Conservation (phyloP, 2,113 vertebrate species). For the Nothoprocta perdicaria region DNA sequence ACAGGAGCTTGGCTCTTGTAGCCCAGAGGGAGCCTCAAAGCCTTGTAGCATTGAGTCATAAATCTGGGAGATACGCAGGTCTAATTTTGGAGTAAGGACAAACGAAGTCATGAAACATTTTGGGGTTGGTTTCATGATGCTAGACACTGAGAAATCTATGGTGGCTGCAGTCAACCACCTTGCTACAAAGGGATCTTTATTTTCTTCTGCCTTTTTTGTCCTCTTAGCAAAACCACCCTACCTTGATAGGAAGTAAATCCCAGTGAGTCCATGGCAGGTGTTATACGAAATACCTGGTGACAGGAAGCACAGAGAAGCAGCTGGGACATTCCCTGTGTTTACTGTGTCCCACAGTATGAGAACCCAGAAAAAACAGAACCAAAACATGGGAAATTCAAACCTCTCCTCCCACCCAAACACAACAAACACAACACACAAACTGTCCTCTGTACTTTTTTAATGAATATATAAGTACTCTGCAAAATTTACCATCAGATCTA, state of each 20-base stretch:
- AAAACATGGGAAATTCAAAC: not conserved
- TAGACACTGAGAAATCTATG: not conserved
- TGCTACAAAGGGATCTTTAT: not conserved
- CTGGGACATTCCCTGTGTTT: not conserved
- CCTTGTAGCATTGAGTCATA: not conserved
- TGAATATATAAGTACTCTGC: not conserved
- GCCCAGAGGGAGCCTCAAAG: not conserved
- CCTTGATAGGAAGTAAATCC: not conserved
- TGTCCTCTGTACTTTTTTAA: accelerated
- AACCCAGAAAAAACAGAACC: not conserved
- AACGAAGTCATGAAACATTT: not conserved
- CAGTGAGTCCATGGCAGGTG: not conserved
- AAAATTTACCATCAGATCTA: not conserved
- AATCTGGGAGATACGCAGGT: constrained; percentile 24
- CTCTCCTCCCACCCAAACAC: not conserved
- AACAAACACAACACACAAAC: not conserved
- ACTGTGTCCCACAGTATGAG: not conserved
- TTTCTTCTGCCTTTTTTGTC: not conserved
- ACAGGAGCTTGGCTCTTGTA: not conserved
- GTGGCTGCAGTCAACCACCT: not conserved
- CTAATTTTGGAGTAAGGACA: constrained; percentile 4
- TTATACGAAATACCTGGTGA: not conserved
- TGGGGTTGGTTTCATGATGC: not conserved
- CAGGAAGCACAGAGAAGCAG: not conserved
- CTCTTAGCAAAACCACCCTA: not conserved